phyloP scores from a whole-genome alignment of 2,113 vertebrate species.

The Zapus hudsonius region DNA sequence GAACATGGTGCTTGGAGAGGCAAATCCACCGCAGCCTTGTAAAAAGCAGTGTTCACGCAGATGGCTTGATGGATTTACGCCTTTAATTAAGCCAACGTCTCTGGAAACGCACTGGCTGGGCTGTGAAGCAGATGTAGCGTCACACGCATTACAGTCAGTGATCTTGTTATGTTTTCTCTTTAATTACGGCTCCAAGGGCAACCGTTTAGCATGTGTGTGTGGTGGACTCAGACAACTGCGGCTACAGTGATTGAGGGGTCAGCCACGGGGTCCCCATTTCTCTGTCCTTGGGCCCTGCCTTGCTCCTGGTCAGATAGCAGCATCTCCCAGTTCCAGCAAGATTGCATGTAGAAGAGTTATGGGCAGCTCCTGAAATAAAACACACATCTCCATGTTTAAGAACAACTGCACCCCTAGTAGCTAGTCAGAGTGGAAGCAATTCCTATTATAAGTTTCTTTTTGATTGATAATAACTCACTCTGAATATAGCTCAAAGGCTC shows the following conservation, averaged over 20 bases:
- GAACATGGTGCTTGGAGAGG: neutral
- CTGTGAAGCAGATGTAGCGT: neutral
- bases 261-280: rapidly evolving
- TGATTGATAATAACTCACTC: constrained; percentile 43
- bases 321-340: neutral
- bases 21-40: neutral
- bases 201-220: neutral
- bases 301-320: neutral
- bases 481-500: constrained; percentile 52
- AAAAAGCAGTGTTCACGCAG: neutral
- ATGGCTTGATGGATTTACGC: constrained; percentile 31
- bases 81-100: constrained; percentile 39
- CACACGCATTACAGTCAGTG: neutral
- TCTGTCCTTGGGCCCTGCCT: neutral
- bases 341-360: neutral
- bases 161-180: neutral
- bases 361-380: neutral
- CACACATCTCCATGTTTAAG: neutral
- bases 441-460: constrained; percentile 49
- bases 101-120: neutral
- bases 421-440: neutral
- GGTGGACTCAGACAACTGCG: neutral
- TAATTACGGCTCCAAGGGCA: constrained; percentile 55
- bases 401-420: neutral
- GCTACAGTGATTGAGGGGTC: neutral